Evolutionary conservation across 2,888 invertebrate genomes (phyloP).

Genomic region (Drosophila bunnanda): DNA sequence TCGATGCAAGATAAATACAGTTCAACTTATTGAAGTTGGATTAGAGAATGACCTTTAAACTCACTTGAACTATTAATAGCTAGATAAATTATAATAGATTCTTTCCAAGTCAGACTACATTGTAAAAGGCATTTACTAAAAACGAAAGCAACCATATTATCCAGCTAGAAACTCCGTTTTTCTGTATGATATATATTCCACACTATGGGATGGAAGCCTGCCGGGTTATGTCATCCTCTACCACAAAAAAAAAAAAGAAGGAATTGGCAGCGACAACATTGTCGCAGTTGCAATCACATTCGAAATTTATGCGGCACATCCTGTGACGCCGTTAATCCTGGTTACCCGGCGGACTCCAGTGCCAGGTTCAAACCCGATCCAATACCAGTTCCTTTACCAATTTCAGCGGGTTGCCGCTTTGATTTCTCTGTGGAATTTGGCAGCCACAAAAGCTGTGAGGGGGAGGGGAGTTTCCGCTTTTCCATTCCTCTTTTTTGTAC

Average conservation of each 20-base stretch:
- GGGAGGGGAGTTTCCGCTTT: constrained; percentile 18
- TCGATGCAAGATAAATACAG: neutral
- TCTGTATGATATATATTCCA: neutral
- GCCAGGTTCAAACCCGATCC: constrained; percentile 11
- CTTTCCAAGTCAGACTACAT: neutral
- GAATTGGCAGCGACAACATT: constrained; percentile 38
- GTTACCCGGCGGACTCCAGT: constrained; percentile 6
- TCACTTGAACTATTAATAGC: neutral
- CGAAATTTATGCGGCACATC: constrained; percentile 70
- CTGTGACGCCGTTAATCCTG: constrained; percentile 66
- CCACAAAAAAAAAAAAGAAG: constrained; percentile 1
- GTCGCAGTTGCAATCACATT: constrained; percentile 58
- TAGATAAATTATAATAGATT: neutral
- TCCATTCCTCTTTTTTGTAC: neutral
- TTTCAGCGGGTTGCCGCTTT: constrained; percentile 50
- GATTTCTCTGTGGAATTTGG: constrained; percentile 71
- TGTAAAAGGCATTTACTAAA: neutral
- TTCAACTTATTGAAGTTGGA: neutral
- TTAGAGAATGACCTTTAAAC: no score
- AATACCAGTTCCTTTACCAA: constrained; percentile 16
- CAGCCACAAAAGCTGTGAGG: constrained; percentile 40
- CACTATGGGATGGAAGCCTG: constrained; percentile 20
- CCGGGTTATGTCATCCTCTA: constrained; percentile 5
- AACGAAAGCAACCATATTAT: neutral
- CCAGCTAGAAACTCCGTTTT: neutral